Conservation (phyloP, 2,113 vertebrate genomes). For the Albula glossodonta region DNA sequence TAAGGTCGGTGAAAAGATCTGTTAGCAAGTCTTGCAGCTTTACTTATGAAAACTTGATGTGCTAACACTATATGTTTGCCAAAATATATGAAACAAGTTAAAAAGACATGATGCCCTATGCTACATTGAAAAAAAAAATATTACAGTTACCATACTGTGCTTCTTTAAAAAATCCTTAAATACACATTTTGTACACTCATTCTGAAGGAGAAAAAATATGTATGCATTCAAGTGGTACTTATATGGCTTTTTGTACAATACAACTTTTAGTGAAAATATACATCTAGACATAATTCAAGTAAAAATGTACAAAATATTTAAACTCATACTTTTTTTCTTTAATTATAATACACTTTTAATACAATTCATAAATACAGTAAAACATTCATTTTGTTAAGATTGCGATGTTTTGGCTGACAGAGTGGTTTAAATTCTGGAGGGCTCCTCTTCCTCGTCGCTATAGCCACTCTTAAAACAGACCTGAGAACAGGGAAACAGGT, state of each 20-base stretch:
- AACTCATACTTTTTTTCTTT: constrained; percentile 75
- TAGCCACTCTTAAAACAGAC: constrained; percentile 80
- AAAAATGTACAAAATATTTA: constrained; percentile 83
- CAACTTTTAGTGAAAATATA: constrained; percentile 88
- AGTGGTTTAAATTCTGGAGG: constrained; percentile 74
- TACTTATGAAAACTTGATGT: background rate
- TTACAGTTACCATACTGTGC: constrained; percentile 60
- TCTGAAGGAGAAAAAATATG: constrained; percentile 64
- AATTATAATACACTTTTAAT: constrained; percentile 85
- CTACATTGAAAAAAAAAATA: constrained; percentile 22
- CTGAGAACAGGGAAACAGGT: constrained; percentile 61
- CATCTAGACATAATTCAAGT: constrained; percentile 88
- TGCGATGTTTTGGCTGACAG: constrained; percentile 35
- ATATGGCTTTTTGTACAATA: constrained; percentile 83
- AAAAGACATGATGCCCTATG: background rate
- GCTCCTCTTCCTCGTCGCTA: constrained; percentile 76
- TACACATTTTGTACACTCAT: constrained; percentile 61
- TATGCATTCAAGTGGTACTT: constrained; percentile 79
- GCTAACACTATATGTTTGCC: background rate
- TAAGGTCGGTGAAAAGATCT: background rate
- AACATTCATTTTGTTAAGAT: constrained; percentile 72
- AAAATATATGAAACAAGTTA: constrained; percentile 1
- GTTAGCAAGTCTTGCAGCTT: constrained; percentile 3
- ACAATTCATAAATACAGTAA: constrained; percentile 76
- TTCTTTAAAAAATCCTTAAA: constrained; percentile 51